Evolutionary conservation across 2,113 vertebrate species (phyloP).

Genomic region (Colistium nudipinnis): DNA sequence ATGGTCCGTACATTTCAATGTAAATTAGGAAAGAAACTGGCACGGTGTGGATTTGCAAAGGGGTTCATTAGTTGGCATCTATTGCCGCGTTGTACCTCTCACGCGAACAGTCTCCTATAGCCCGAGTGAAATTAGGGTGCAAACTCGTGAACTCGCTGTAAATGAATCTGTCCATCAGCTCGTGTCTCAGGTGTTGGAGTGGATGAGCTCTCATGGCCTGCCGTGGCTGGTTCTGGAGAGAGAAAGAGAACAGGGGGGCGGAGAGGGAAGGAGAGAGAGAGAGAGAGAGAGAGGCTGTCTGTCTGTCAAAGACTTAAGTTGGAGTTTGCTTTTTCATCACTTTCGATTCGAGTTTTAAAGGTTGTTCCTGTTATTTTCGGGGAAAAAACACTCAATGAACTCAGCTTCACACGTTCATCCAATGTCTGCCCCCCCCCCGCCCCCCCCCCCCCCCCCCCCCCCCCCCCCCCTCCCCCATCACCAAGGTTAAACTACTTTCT

Average conservation of each 20-base stretch:
- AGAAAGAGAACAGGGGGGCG: too few relatives aligned
- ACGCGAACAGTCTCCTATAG: constrained; percentile 68
- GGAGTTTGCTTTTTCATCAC: constrained; percentile 48
- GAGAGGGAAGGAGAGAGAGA: too few relatives aligned
- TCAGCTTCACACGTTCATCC: constrained; percentile 4
- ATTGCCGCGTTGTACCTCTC: constrained; percentile 62
- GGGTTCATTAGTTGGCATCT: constrained; percentile 70
- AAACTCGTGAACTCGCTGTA: constrained; percentile 55
- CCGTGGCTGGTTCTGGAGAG: constrained; percentile 36
- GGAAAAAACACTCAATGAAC: constrained; percentile 5
- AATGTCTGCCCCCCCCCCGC: too few relatives aligned
- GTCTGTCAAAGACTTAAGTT: constrained; percentile 44
- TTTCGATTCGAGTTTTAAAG: too few relatives aligned
- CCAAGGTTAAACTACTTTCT: constrained; percentile 51
- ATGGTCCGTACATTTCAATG: constrained; percentile 75
- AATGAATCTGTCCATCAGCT: constrained; percentile 81
- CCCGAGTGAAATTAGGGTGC: constrained; percentile 73
- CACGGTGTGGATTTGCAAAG: constrained; percentile 61
- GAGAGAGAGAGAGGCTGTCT: constrained; percentile 33
- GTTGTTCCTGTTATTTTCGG: constrained; percentile 1
- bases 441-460: too few relatives aligned
- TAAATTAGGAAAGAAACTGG: constrained; percentile 74
- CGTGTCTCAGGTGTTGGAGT: constrained; percentile 46
- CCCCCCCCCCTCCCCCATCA: too few relatives aligned
- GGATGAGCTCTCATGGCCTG: constrained; percentile 19